A percentile compares a stretch with the other conserved stretches of the same genome.
phyloP scores from a whole-genome alignment of 2,113 vertebrate species.

The Oenanthe melanoleuca region DNA sequence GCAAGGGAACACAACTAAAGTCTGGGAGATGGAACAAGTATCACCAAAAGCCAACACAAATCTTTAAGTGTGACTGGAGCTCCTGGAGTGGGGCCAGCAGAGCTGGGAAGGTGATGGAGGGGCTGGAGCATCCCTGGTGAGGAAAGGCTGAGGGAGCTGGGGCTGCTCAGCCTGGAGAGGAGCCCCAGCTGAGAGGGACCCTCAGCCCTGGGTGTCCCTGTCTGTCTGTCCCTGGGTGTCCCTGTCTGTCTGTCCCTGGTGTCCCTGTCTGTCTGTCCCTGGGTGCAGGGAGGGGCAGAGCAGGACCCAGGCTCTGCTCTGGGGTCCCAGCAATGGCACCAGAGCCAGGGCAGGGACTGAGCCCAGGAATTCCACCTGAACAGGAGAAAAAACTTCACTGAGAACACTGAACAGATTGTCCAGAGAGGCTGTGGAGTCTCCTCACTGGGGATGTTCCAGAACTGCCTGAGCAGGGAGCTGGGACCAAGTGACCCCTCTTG shows the following conservation, averaged over 20 bases:
- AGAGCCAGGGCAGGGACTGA: background rate
- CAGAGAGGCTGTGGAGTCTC: background rate
- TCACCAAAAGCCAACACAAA: background rate
- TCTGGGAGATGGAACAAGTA: background rate
- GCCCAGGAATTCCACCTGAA: background rate
- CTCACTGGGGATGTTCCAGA: background rate
- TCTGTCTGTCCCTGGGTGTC: too few species aligned
- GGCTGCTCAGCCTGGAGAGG: fast-evolving
- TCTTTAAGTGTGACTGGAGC: background rate
- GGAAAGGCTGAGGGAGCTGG: background rate
- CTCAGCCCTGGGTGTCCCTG: background rate
- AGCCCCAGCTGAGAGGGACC: background rate
- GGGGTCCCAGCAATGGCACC: background rate
- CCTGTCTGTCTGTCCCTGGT: too few species aligned
- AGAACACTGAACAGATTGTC: background rate
- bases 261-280: too few species aligned
- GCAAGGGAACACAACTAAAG: background rate
- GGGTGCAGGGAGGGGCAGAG: too few species aligned
- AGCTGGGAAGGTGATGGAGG: background rate
- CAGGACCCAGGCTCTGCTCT: background rate
- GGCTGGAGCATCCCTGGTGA: fast-evolving
- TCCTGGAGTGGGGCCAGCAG: fast-evolving
- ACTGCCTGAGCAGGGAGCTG: background rate
- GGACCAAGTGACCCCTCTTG: background rate
- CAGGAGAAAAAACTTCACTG: background rate